Evolutionary conservation across 2,888 invertebrate genomes (phyloP), one percentile per base, ranked within the genome.

Genomic region (Macrophya alboannulata): DNA sequence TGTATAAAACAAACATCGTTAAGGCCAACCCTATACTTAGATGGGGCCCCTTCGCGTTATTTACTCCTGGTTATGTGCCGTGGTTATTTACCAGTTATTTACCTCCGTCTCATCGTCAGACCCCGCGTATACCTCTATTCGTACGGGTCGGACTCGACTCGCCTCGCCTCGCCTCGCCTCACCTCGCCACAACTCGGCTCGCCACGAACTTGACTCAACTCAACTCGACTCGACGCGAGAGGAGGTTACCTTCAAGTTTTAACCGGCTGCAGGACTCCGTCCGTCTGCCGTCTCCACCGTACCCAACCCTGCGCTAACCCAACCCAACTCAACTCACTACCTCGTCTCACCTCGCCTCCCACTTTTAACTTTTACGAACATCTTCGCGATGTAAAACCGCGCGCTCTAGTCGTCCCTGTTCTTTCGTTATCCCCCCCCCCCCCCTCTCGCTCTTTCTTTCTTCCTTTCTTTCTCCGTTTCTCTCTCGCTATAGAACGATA

Each of bases 1-100:
- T 93, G 93, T 93, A 93, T 93, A 93, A 93, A 93, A 93, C 93
- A 93, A 93, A 93, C 93, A 93, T 93, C 93, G 93, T 93, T 93
- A 93, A 93, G 68, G 92, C 91, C 90, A 92, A 90, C 91, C 93
- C 93, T 92, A 92, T 93, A 92, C 93, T 93, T 93, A 93, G 90
- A 88, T 87, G 87, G 81, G 55, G 48, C 48, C 48, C 71, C 79
- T 88, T 77, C 84, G 87, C 87, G 86, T 88, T 88, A 88, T 89
- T 88, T 87, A 87, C 87, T 87, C 87, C 81, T 48, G 62, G 85
- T 87, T 87, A 87, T 87, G 85, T 86, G 87, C 87, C 84, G 84
- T 48, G 86, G 85, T 86, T 86, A 84, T 86, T 87, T 85, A 85
- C 83, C 71, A 83, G 83, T 83, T 83, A 82, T 83, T 68, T 83